Percentiles rank a stretch among this genome's conserved stretches.
Evolutionary conservation across 2,888 invertebrate genomes (phyloP).

Genomic region (Phyllotreta cruciferae): DNA sequence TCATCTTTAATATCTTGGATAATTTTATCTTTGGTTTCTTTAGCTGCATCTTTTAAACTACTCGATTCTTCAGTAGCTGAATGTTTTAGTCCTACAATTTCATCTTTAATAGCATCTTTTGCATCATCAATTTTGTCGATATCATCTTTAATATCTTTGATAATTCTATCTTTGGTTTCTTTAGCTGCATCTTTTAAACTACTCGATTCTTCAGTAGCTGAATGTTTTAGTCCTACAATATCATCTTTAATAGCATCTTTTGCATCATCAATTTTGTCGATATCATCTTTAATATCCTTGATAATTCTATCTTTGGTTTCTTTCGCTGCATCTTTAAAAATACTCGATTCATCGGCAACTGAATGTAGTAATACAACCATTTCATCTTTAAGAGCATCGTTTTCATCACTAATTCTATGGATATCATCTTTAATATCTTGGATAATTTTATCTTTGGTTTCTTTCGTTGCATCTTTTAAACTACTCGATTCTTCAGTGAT

Average conservation of each 20-base stretch:
- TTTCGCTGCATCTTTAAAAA: neutral
- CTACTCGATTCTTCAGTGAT: neutral
- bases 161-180: conserved; percentile 9
- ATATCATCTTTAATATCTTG: conserved; percentile 24
- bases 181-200: conserved; percentile 5
- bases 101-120: conserved; percentile 14
- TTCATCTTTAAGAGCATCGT: neutral
- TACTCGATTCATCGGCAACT: no score
- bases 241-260: conserved; percentile 1
- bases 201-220: neutral
- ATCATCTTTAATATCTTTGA: conserved; percentile 5
- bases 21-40: neutral
- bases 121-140: conserved; percentile 9
- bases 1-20: neutral
- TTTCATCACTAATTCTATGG: neutral
- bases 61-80: neutral
- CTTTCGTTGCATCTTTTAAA: neutral
- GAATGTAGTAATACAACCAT: no score
- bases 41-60: neutral
- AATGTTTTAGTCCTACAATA: neutral
- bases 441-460: conserved; percentile 1
- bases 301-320: neutral
- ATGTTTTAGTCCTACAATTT: neutral
- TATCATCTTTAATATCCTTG: conserved; percentile 5
- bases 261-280: neutral